phyloP scores from a whole-genome alignment of 2,888 invertebrate species.

The Eilema depressum region DNA sequence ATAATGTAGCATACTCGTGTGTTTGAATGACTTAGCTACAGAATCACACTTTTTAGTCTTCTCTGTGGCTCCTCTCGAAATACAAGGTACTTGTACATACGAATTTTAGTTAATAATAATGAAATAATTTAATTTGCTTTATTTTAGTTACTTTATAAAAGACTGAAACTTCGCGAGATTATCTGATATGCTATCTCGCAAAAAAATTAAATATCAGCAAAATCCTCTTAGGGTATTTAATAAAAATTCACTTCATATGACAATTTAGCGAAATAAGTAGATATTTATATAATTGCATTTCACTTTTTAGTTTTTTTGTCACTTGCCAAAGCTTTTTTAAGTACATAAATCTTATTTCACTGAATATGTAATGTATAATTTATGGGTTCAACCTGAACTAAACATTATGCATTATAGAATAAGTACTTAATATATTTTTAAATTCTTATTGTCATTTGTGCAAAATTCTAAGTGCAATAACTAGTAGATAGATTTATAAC shows the following conservation, averaged over 20 bases:
- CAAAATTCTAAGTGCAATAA: not conserved
- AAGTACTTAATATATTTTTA: not conserved
- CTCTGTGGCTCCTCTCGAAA: not conserved
- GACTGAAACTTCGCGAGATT: not conserved
- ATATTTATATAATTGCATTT: not conserved
- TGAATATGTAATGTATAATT: not conserved
- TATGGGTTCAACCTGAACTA: not conserved
- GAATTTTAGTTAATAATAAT: no score
- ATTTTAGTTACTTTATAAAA: not conserved
- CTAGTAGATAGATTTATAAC: not conserved
- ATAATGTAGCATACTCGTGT: not conserved
- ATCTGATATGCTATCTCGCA: not conserved
- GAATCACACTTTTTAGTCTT: not conserved
- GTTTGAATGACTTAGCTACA: not conserved
- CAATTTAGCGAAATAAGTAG: not conserved
- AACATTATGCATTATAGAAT: not conserved
- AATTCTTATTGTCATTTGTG: not conserved
- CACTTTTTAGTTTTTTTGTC: not conserved
- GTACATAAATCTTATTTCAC: conserved; percentile 1
- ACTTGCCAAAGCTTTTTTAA: not conserved
- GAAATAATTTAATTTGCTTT: not conserved
- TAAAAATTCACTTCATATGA: no score
- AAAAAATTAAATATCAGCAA: not conserved
- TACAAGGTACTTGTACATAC: not conserved
- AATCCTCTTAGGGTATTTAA: not conserved